Base-by-base conservation (phyloP, 2,888 invertebrate genomes). In the Anorthoa munda region DNA sequence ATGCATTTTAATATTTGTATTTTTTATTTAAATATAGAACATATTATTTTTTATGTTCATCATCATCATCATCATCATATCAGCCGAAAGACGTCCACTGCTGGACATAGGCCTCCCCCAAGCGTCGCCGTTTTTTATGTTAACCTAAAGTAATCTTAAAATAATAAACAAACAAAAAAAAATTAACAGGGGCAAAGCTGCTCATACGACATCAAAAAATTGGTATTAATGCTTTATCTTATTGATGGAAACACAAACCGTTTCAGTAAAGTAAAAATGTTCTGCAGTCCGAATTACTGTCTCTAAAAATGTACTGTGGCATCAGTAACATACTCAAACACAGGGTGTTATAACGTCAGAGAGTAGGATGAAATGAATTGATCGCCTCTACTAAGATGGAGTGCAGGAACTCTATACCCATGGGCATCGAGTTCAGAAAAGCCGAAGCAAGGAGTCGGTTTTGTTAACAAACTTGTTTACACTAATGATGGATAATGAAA, bases 301-400 rank as follows among this genome's bases (percentile, higher is more conserved):
- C 61, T 60, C 12, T 74, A 26, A 45, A 45, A 58, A 63, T 68
- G 23, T 68, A 56, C 26, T 72, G 45, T 71, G 65, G 60, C 71
- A 45, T 77, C 65, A 31, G 73, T 59, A 66, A 56, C 70, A 75
- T 73, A 67, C 82, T 79, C 65, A 73, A 78, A 75, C 77, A 71
- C 58, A 65, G 69, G 31, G 71, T 81, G 74, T 84, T 83, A 67
- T 63, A 87, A 91, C 84, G 90, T 88, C 94, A 93, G 92, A 91
- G 92, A 91, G 90, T 87, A 88, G 89, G 90, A 89, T 90, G 91
- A 93, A 92, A 92, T 92, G 91, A 95, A 93, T 92, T 91, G 92
- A 92, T 92, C 89, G 90, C 83, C 86, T 87, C 82, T 85, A 88
- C 87, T 92, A 92, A 93, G 93, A 93, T 93, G 90, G 92, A 93